phyloP scores from a whole-genome alignment of 2,113 vertebrate species.

The Hippocampus abdominalis region DNA sequence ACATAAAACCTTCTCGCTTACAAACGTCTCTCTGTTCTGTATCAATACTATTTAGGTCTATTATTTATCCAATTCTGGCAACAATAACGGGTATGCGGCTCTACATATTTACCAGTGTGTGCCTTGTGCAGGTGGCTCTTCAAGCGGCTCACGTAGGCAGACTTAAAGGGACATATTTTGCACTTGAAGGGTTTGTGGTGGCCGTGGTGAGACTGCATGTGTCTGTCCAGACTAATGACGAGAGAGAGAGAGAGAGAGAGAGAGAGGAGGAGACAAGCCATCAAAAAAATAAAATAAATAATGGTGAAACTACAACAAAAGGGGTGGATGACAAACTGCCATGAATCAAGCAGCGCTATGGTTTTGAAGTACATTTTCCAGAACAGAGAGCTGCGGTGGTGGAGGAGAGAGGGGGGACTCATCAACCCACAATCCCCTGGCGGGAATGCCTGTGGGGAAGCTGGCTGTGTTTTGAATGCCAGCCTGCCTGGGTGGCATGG shows the following conservation, averaged over 20 bases:
- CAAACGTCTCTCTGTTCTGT: too few species aligned
- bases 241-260: background rate
- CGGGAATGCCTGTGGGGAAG: slow-evolving; percentile 55
- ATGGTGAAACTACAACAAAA: background rate
- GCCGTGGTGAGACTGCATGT: slow-evolving; percentile 96
- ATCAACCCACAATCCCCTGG: slow-evolving; percentile 68
- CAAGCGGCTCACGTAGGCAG: slow-evolving; percentile 92
- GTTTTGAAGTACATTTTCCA: slow-evolving; percentile 32
- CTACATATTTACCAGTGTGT: slow-evolving; percentile 81
- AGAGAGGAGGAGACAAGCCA: slow-evolving; percentile 27
- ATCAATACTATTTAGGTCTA: background rate
- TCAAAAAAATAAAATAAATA: slow-evolving; percentile 1
- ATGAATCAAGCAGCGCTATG: slow-evolving; percentile 17
- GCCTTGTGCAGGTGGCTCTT: slow-evolving; percentile 96
- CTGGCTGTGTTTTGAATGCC: slow-evolving; percentile 66
- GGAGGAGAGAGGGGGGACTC: slow-evolving; percentile 38
- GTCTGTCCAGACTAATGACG: slow-evolving; percentile 86
- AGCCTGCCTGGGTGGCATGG: slow-evolving; percentile 59
- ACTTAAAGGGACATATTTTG: slow-evolving; percentile 98
- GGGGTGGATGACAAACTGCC: slow-evolving; percentile 15
- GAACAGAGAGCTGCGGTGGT: slow-evolving; percentile 46
- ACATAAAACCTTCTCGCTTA: too few species aligned
- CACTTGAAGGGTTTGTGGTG: slow-evolving; percentile 98
- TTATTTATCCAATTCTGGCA: background rate
- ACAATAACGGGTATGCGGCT: background rate